Percentiles rank a stretch among this genome's conserved stretches.
These are phyloP conservation scores for Panthera uncia DNA, from an alignment of 2,113 vertebrate genomes.

Conservation along the genomic window DNA sequence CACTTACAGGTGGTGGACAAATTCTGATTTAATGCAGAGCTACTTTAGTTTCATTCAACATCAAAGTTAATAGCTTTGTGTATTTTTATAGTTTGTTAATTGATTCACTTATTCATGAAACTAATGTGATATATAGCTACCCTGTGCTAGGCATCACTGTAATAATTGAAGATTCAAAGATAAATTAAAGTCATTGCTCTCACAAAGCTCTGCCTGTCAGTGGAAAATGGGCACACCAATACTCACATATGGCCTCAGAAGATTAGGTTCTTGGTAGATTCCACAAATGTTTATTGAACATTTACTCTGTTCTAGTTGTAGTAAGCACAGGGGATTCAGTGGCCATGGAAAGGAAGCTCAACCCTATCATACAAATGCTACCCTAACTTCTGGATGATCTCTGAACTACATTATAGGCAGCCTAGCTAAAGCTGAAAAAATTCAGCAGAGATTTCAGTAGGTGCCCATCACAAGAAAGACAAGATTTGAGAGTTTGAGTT, in stretches of 20 bases:
- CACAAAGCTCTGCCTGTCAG: slow-evolving; percentile 11
- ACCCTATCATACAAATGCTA: not conserved
- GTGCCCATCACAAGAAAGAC: not conserved
- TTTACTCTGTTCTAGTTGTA: not conserved
- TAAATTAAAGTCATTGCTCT: not conserved
- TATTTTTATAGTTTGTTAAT: not conserved
- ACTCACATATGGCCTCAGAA: not conserved
- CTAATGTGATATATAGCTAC: not conserved
- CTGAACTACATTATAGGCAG: not conserved
- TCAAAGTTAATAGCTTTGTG: not conserved
- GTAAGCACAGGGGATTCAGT: not conserved
- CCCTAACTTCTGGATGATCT: not conserved
- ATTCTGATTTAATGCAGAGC: not conserved
- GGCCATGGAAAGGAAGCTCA: not conserved
- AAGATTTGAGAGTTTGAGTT: not conserved
- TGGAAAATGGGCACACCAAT: not conserved
- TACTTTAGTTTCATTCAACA: slow-evolving; percentile 4
- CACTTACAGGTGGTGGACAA: not conserved
- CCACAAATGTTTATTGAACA: not conserved
- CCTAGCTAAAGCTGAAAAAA: not conserved
- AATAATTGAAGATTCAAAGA: slow-evolving; percentile 6
- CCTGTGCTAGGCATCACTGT: not conserved
- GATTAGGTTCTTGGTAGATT: not conserved
- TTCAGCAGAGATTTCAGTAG: not conserved
- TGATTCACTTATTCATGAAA: not conserved